Base-by-base conservation (phyloP, 2,797 vertebrate genomes). In the Bufotes viridis region DNA sequence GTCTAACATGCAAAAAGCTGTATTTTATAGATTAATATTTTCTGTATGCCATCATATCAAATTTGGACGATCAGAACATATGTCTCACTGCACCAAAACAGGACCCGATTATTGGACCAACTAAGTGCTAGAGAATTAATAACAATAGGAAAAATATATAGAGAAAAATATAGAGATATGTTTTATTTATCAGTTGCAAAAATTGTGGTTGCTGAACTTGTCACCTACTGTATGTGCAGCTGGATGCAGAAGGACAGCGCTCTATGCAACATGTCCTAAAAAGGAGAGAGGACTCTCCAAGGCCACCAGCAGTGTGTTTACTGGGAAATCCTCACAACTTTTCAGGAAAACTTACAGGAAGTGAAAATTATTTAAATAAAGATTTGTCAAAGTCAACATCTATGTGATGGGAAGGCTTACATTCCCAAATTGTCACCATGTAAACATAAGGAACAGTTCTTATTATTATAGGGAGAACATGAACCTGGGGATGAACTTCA, bases 291-390 rank as follows among this genome's bases (percentile, higher is more conserved):
- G 72, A 24, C n/a, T 24, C 17, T 42, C 61, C 20, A 42, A 67
- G 82, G 42, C 78, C 78, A 85, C 87, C 58, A 75, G 15, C 26
- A 49, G 78, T 81, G 75, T 75, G 55, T 89, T 75, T 85, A 81
- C 65, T 20, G 57, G 20, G 22, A 74, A 88, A n/a, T 55, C 57
- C 72, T 49, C 15, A 53, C 61, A 78, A 60, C 26, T 76, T 10
- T 58, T 22, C n/a, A 67, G 80, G 2, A 17, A 49, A 65, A 60
- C 7, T 11, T 60, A 76, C 34, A 76, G 60, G 60, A 61, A 86
- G 22, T 1, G 58, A 24, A 75, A 20, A 63, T 17, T 17, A 70
- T 61, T 49, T 51, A 78, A 85, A 78, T 53, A 85, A 60, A 85
- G 70, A 72, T 42, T 58, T 74, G 20, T 84, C 55, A 69, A 15